Evolutionary conservation across 2,888 invertebrate species (phyloP), one percentile per base, ranked within the genome.

Genomic region (Calameuta filiformis): DNA sequence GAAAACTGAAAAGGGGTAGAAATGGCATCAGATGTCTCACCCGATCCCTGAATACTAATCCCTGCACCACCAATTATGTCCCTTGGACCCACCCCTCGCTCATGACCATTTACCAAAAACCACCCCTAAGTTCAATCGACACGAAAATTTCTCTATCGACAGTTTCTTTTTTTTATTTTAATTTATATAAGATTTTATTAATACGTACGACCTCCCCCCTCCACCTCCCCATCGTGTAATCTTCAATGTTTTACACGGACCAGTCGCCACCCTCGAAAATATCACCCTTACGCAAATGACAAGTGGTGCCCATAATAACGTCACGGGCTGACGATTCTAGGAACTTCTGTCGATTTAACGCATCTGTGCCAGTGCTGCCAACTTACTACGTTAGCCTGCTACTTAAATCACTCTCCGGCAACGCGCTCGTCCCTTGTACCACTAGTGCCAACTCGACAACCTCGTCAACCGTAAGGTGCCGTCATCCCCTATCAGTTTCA

Each of bases 291-390:
- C 73, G 76, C 78, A 76, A 78, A 78, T 76, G 78, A 73, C 78
- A 75, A 34, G 74, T 75, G 69, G 75, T 71, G 23, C 68, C 23
- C 31, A 23, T 31, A 12, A 33, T 30, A 68, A 33, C 75, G 74
- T 30, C 15, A 73, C 73, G 69, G 71, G 34, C 86, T 87, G 87
- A 87, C 84, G 86, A 87, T 87, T 84, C 85, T 83, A 68, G 83
- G 85, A 91, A 91, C 87, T 91, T 91, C 84, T 85, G 90, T 91
- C 91, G 91, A 91, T 91, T 91, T 90, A 89, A 88, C 90, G 89
- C 91, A 91, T 91, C 91, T 91, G 91, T 88, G 91, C 87, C 56
- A 56, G 78, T 85, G 83, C 85, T 83, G 85, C 87, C 85, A 90
- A 90, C 88, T 90, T 90, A 87, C 87, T 89, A 86, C 85, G 88